These are phyloP conservation scores for Pollenia griseotomentosa DNA, from an alignment of 2,888 invertebrate species.

Conservation along the genomic window DNA sequence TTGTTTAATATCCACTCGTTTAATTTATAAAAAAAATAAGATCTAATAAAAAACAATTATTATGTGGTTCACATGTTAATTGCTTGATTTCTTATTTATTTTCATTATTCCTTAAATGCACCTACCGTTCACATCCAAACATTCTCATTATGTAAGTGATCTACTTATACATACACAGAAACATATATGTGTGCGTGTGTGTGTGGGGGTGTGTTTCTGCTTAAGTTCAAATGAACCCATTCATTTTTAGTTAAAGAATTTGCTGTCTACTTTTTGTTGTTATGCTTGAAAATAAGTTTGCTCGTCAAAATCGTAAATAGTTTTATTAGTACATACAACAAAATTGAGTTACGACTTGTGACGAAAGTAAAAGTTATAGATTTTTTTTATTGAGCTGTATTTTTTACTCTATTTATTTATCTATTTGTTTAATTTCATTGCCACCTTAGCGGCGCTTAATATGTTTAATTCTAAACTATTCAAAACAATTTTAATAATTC, in stretches of 20 bases:
- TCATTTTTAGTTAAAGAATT: neutral
- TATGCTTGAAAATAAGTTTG: conserved; percentile 28
- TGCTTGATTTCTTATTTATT: conserved; percentile 25
- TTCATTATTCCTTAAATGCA: conserved; percentile 37
- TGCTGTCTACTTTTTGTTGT: neutral
- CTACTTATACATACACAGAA: neutral
- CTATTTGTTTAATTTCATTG: conserved; percentile 36
- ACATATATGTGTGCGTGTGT: neutral
- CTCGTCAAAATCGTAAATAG: conserved; percentile 74
- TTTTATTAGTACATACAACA: conserved; percentile 75
- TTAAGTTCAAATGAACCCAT: neutral
- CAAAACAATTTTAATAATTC: neutral
- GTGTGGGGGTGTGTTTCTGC: neutral
- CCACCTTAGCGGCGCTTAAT: conserved; percentile 43
- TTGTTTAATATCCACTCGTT: conserved; percentile 32
- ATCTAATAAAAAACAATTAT: conserved; percentile 65
- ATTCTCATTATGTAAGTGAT: too few species aligned
- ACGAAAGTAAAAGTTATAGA: conserved; percentile 77
- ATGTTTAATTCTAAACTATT: conserved; percentile 6
- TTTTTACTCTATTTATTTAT: conserved; percentile 15
- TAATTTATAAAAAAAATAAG: conserved; percentile 29
- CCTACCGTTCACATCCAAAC: neutral
- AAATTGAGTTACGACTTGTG: conserved; percentile 69
- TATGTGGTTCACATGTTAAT: conserved; percentile 63
- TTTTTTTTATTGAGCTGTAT: conserved; percentile 34